Conservation (phyloP, 2,113 vertebrate species). For the Leucoraja erinaceus region DNA sequence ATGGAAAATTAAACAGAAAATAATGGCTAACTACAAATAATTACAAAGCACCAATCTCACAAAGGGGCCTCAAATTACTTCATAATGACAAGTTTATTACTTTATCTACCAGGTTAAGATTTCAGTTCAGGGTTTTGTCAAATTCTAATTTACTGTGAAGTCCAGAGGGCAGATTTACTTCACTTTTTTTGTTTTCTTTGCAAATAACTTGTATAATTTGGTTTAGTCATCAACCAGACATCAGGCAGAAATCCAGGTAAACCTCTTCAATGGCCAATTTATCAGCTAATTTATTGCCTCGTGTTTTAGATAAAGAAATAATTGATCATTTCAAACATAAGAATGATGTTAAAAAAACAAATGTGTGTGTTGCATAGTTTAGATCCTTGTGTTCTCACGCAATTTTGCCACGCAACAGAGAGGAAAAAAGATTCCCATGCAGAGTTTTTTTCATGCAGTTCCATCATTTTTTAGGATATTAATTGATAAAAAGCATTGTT, state of each 20-base stretch:
- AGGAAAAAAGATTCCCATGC: not conserved
- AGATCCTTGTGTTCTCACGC: not conserved
- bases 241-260: not conserved
- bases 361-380: not conserved
- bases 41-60: not conserved
- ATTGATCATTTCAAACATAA: not conserved
- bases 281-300: not conserved
- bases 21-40: not conserved
- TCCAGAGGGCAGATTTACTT: not conserved
- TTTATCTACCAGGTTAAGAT: not conserved
- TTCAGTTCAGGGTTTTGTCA: not conserved
- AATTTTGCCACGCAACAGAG: not conserved
- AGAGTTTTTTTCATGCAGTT: not conserved
- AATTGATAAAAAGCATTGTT: not conserved
- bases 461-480: not conserved
- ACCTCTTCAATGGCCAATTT: too few species aligned
- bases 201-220: not conserved
- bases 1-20: constrained; percentile 1
- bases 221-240: not conserved
- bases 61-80: not conserved
- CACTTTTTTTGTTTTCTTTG: constrained; percentile 8
- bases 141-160: not conserved
- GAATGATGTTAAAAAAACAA: not conserved
- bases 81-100: constrained; percentile 2
- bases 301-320: constrained; percentile 8